Evolutionary conservation across 1,140 invertebrate species (phyloP), one percentile per base, ranked within the genome.

Genomic region (Tetramorium parvispinum): DNA sequence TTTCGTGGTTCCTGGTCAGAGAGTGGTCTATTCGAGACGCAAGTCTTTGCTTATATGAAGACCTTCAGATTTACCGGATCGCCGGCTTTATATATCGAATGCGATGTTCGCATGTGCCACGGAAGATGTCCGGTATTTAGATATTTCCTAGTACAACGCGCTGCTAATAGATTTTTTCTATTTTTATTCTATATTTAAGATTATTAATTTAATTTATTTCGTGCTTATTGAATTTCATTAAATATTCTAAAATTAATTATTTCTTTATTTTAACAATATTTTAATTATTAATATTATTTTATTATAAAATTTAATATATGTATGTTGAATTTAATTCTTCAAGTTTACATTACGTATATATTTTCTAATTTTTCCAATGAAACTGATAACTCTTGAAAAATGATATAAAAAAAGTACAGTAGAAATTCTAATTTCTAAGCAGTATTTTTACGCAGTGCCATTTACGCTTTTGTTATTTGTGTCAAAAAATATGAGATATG

Each of bases 1-100:
- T 99, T 99, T 94, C 96, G 98, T 53, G 98, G 98, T 24, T 98
- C 98, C n/a, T 98, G 98, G 98, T 98, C 97, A 0, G 97, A 98
- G 91, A 96, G 97, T 55, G 98, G 98, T 43, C 96, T 98, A n/a
- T 98, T 98, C 93, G 98, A 98, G 95, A 98, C 98, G 0, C 98
- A 98, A 94, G 98, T 99, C 11, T 99, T 98, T 93, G 98, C 98
- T 1, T 99, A 99, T 92, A 98, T 99, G 97, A 99, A 99, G 95
- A 98, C 98, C 4, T 99, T 99, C 94, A 96, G 98, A 85, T 99
- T 99, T 94, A 99, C 98, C 0, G 98, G 98, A 10, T 98, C 98
- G 0, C 98, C 98, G 2, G 98, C 98, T 5, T 96, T 99, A 0
- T 99, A 99, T 95, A 98, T 99, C 83, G 98, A 99, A 95, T 99